Base-by-base conservation (phyloP, 2,797 vertebrate species). In the Dipus sagitta region DNA sequence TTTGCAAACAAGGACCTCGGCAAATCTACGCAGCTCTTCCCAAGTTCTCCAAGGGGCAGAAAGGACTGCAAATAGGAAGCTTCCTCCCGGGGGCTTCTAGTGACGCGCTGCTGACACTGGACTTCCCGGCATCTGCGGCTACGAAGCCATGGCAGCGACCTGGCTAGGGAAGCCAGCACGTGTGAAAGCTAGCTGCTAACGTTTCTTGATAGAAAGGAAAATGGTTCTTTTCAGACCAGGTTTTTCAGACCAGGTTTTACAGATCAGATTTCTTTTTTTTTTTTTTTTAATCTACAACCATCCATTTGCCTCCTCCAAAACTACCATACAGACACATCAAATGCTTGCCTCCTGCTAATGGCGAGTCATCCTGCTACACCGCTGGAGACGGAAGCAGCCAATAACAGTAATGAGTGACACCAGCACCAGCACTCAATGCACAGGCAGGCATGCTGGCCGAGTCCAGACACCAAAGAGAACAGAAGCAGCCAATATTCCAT, bases 1-100 rank as follows among this genome's bases (percentile, higher is more conserved):
- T 90, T 78, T 91, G 30, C 38, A 38, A 38, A 38, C 38, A 94
- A 95, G 60, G 54, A 86, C 52, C 30, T 93, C 24, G 62, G 21
- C 34, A 93, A 71, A 17, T 81, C 79, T 67, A 62, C 68, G 79
- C 5, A 81, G 62, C 72, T 79, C 60, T 85, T 89, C 64, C 6
- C 18, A 85, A 75, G 30, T 92, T 94, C 74, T 76, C 86, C 77
- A 62, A 58, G 58, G 93, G 81, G 30, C 58, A 96, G 30, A 95
- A 96, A 77, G 20, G 12, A 90, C 30, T 85, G 34, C 92, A 93
- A 91, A 72, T 1, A 90, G 8, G 92, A 75, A 20, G n/a, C 88
- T 47, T 82, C 23, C 67, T 96, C 62, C 21, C 90, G 58, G 30
- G 34, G 91, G 87, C 26, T 85, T 70, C 20, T 1, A 2, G 38